Evolutionary conservation across 2,888 invertebrate species (phyloP), one percentile per base, ranked within the genome.

Genomic region (Pachydiplax longipennis): DNA sequence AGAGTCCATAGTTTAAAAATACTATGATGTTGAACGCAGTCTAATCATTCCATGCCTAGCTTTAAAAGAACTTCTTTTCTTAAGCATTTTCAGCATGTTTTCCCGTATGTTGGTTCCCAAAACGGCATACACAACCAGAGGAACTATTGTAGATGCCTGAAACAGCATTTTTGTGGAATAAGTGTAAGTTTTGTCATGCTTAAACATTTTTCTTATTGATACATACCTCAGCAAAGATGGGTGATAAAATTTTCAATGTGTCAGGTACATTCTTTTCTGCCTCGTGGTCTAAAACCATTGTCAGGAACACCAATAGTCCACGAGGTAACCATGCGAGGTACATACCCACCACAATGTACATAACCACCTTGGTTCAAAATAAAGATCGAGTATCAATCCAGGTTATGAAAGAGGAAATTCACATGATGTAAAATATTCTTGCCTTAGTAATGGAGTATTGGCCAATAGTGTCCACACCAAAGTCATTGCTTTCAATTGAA

Each of bases 71-170:
- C 37, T 87, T 37, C 61, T 87, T 37, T 87, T 73, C 25, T 31
- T 87, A 37, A 87, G 61, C 37, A 87, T 61, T 61, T 61, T 61
- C n/a, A 65, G 22, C 37, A 87, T 87, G 8, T 35, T 87, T 37
- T 87, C 18, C 12, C 87, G 61, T 22, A 87, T 61, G 22, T 87
- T 58, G 8, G 35, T 58, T 18, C 87, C 87, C 37, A 87, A 37
- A 4, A 37, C 58, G 65, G 87, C 58, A 40, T 94, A 95, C 92
- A 94, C 94, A 25, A 95, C 92, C 82, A 95, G 94, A 73, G 95
- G 95, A 90, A 95, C 93, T 92, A 95, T 94, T 15, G 95, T 94
- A 37, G 95, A 94, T 90, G 95, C 95, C 95, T 95, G 92, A 81
- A 93, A 93, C 31, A 92, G 91, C 91, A 81, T 53, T 31, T 73